Conservation (phyloP, 2,888 invertebrate genomes). For the Zeuzera pyrina region DNA sequence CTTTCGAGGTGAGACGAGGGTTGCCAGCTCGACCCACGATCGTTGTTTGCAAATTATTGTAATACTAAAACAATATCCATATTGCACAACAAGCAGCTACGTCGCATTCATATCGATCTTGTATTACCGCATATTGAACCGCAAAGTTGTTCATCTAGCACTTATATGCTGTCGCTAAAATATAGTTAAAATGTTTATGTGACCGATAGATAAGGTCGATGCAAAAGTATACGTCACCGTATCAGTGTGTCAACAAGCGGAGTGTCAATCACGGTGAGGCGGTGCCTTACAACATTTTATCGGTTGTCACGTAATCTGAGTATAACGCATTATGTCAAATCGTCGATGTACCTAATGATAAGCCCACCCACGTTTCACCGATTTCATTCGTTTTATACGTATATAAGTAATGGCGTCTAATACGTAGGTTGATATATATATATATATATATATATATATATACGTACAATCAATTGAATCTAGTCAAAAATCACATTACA, state of each 20-base stretch:
- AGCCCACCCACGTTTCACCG: conserved; percentile 62
- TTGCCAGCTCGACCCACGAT: conserved; percentile 37
- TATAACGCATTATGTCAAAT: conserved; percentile 70
- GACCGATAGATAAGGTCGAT: conserved; percentile 50
- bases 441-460: too few species aligned
- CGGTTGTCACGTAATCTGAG: conserved; percentile 67
- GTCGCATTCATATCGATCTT: background rate
- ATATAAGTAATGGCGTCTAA: conserved; percentile 42
- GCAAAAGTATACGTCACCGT: conserved; percentile 53
- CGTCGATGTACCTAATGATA: conserved; percentile 61
- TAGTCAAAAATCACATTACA: too few species aligned
- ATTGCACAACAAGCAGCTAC: background rate
- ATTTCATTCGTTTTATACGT: conserved; percentile 49
- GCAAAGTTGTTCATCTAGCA: conserved; percentile 21
- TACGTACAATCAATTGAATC: too few species aligned
- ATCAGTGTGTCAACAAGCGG: conserved; percentile 57
- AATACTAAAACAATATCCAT: conserved; percentile 8
- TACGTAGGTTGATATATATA: too few species aligned
- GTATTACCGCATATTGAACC: background rate
- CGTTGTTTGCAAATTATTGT: conserved; percentile 49
- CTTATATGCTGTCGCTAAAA: conserved; percentile 19
- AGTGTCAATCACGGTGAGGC: conserved; percentile 66
- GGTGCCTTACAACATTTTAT: conserved; percentile 68
- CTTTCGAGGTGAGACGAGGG: conserved; percentile 64
- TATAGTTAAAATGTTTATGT: conserved; percentile 44